Evolutionary conservation across 2,113 vertebrate species (phyloP).

Genomic region (Oriolus oriolus): DNA sequence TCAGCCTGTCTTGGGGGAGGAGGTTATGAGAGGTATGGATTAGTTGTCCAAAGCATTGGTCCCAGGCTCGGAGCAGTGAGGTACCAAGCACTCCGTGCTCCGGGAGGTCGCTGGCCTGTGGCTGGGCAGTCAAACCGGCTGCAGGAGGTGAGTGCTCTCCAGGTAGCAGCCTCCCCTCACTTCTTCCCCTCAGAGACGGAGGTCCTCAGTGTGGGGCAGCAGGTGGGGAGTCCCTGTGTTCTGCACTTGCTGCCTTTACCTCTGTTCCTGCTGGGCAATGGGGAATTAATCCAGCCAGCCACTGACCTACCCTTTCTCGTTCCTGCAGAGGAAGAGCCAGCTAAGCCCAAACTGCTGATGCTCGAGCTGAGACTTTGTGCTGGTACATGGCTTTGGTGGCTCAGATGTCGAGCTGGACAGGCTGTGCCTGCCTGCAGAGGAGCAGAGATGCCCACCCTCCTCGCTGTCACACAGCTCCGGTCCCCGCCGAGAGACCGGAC

Average conservation of each 20-base stretch:
- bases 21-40: not conserved
- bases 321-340: not conserved
- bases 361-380: not conserved
- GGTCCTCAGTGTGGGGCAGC: not conserved
- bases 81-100: not conserved
- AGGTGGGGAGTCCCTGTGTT: not conserved
- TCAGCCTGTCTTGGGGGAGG: not conserved
- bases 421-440: not conserved
- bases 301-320: not conserved
- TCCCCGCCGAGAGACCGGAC: rapidly evolving
- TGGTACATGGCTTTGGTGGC: rapidly evolving
- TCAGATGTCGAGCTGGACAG: not conserved
- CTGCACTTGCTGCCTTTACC: not conserved
- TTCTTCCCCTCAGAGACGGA: not conserved
- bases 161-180: rapidly evolving
- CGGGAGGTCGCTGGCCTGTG: rapidly evolving
- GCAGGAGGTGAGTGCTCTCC: not conserved
- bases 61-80: rapidly evolving
- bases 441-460: not conserved
- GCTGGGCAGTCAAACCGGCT: rapidly evolving
- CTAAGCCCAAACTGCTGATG: not conserved
- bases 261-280: rapidly evolving
- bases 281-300: not conserved
- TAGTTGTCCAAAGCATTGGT: not conserved
- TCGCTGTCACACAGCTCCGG: rapidly evolving